Conservation (phyloP, 1,140 invertebrate species). For the Riptortus pedestris region DNA sequence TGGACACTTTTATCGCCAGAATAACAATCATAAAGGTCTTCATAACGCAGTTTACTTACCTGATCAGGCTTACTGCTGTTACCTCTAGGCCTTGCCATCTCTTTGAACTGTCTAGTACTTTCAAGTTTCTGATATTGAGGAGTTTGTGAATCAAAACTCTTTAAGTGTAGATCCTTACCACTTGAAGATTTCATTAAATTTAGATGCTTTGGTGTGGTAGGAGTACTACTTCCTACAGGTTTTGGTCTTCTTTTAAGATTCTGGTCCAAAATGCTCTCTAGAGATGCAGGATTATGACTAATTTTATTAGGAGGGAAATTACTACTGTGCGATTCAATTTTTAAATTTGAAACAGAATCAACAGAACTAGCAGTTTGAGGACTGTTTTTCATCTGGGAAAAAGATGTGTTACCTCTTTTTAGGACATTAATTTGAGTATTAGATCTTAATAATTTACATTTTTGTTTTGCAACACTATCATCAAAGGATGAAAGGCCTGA, state of each 20-base stretch:
- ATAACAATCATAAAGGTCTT: background rate
- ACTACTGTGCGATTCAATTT: background rate
- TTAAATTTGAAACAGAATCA: background rate
- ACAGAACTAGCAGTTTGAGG: background rate
- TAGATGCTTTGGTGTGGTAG: background rate
- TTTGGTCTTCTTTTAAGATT: background rate
- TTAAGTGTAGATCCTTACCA: background rate
- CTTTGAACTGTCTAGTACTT: background rate
- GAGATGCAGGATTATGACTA: background rate
- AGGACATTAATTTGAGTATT: conserved; percentile 23
- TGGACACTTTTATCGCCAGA: background rate
- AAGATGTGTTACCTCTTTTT: background rate
- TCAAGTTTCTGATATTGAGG: background rate
- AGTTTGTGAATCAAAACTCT: background rate
- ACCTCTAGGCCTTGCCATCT: background rate
- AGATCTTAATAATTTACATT: conserved; percentile 19
- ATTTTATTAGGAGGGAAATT: background rate
- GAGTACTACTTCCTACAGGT: too few species aligned
- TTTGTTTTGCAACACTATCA: background rate
- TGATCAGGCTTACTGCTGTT: background rate
- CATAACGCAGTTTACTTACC: too few species aligned
- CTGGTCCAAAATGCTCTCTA: too few species aligned
- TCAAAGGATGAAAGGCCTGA: background rate
- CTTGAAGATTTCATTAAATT: background rate
- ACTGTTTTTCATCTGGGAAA: background rate